Base-by-base conservation (phyloP, 37 sponge, comb jelly and placozoan species). In the Bolinopsis microptera region DNA sequence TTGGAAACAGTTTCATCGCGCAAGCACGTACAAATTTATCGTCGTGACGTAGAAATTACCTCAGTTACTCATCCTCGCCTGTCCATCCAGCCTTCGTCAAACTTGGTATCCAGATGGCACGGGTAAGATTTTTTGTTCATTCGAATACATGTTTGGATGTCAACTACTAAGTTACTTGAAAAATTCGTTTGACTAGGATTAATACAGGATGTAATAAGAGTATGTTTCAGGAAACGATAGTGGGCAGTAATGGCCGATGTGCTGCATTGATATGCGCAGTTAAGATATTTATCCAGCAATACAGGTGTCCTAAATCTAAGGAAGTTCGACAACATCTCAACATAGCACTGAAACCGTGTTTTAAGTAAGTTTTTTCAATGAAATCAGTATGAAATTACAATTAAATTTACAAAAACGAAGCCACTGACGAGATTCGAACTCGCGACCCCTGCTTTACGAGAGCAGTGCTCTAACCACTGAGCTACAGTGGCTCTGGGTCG, bases 391-490 rank as follows among this genome's bases (percentile, higher is more conserved):
- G 74, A 70, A 28, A 28, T 70, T 70, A 2, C 27, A 30, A 24
- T 70, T 25, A 70, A 80, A 80, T 31, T 35, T 5, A 27, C 1
- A 2, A 34, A 24, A 38, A 41, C 32, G 3, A 39, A 86, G 90
- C 90, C 90, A 86, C 90, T 48, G 90, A 86, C 90, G 90, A 86
- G 90, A 41, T 86, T 86, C 90, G 90, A 86, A 86, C 90, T 86
- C 90, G 90, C 90, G 90, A 39, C 90, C 90, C 90, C 90, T 86
- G 90, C 90, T 86, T 86, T 86, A 86, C 90, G 90, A 86, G 90
- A 86, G 90, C 90, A 86, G 90, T 86, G 90, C 90, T 86, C 90
- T 86, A 41, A 77, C 90, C 90, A 86, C 90, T 86, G 90, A 86
- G 90, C 90, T 86, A 86, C 90, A 48, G 90, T 86, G 90, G 90